These are phyloP conservation scores for Halichoerus grypus DNA, from an alignment of 2,113 vertebrate species.

Conservation along the genomic window DNA sequence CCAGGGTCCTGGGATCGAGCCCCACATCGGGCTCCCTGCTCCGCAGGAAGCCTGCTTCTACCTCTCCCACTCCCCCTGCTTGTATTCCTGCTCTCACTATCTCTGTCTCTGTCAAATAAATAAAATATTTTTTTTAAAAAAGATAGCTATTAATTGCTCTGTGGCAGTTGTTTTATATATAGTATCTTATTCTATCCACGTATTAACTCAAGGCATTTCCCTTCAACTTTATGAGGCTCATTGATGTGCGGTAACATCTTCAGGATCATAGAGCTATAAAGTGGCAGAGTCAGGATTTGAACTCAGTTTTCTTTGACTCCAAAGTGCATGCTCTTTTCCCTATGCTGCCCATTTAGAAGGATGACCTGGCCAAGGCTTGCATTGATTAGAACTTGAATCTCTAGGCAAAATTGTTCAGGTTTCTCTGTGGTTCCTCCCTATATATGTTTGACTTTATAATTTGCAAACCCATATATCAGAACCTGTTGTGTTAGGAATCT, in stretches of 20 bases:
- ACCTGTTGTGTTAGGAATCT: background rate
- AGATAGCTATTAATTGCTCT: background rate
- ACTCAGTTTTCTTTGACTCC: background rate
- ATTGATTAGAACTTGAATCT: background rate
- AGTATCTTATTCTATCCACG: background rate
- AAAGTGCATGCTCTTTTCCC: background rate
- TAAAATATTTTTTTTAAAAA: background rate
- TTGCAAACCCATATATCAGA: background rate
- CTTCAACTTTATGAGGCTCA: background rate
- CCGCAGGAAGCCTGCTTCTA: too few relatives aligned
- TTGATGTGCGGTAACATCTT: background rate
- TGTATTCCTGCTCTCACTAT: too few relatives aligned
- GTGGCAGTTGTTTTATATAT: background rate
- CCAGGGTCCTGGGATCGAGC: too few relatives aligned
- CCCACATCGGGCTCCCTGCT: too few relatives aligned
- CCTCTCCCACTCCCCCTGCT: too few relatives aligned
- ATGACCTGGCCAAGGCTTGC: background rate
- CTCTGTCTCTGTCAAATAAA: too few relatives aligned
- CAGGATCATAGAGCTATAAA: background rate
- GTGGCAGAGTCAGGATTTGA: background rate
- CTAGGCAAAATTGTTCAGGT: background rate
- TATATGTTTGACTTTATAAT: background rate
- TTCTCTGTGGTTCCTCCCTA: background rate
- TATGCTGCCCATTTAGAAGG: background rate
- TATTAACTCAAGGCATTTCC: background rate